Evolutionary conservation across 2,797 vertebrate species (phyloP), one percentile per base, ranked within the genome.

Genomic region (Sphenopsis melanotis): DNA sequence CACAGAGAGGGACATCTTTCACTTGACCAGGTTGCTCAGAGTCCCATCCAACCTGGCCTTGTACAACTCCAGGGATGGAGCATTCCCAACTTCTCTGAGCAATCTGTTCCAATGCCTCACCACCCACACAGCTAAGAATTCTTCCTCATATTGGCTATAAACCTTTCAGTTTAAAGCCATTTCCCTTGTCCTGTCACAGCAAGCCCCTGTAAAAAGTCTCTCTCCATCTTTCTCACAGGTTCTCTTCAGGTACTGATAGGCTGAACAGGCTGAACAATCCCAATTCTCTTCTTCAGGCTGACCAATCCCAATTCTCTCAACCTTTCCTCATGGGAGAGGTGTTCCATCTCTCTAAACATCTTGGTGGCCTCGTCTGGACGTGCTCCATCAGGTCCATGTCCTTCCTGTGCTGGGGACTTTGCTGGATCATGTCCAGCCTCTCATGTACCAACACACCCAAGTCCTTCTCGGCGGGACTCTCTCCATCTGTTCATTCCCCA

Each of bases 401-500:
- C 32, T 50, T 75, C 6, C 15, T n/a, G 8, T 59, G 37, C 12
- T 19, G 22, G 10, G 15, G 15, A 50, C 22, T 22, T 36, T 5
- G 18, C 22, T 65, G 52, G 18, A 14, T 36, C 26, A 26, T 3
- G 0, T 32, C 26, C 8, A 55, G 30, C 17, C 21, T 21, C 26
- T 32, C 26, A 41, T 4, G 13, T 4, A 17, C 9, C 24, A 53
- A 19, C 3, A 15, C 10, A 11, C 7, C 20, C 13, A 47, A 47
- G 10, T 21, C 26, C 17, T 26, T 61, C 49, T 47, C 0, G 0
- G 24, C 14, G 15, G 24, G 20, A 4, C 8, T 36, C 26, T 69
- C 41, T 61, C 9, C 6, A 21, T 34, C 49, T 47, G 34, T 11
- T 34, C 30, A 32, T 47, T 12, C 20, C 17, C 24, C 39, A 47